Percentiles rank a stretch among this genome's conserved stretches.
Conservation (phyloP, 2,888 invertebrate genomes). For the Ommatoiulus sabulosus region DNA sequence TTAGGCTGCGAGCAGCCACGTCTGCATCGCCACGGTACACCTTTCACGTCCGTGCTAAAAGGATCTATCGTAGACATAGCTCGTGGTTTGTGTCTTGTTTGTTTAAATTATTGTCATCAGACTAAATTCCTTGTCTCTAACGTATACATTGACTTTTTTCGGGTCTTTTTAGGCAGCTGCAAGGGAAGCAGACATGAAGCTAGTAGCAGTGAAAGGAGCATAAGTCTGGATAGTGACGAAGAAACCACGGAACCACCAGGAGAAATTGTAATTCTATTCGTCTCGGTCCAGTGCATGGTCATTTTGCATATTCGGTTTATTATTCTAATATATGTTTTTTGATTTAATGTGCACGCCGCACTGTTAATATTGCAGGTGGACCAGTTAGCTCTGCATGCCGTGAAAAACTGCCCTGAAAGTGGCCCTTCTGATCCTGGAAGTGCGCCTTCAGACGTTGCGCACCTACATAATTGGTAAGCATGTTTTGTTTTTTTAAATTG, state of each 20-base stretch:
- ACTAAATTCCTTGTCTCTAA: no score
- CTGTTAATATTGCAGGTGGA: constrained; percentile 13
- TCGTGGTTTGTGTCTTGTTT: constrained; percentile 39
- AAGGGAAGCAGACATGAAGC: constrained; percentile 61
- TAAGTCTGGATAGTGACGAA: constrained; percentile 75
- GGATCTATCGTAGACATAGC: constrained; percentile 57
- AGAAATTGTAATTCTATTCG: constrained; percentile 5
- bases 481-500: neutral
- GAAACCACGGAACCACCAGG: constrained; percentile 25
- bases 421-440: constrained; percentile 15
- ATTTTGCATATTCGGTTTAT: no score
- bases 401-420: neutral
- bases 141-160: no score
- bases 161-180: constrained; percentile 1
- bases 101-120: no score
- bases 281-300: neutral
- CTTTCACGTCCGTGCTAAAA: constrained; percentile 63
- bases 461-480: constrained; percentile 48
- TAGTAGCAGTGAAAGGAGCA: constrained; percentile 83
- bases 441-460: constrained; percentile 21
- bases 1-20: constrained; percentile 60
- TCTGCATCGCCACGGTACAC: constrained; percentile 59
- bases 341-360: no score
- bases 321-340: no score
- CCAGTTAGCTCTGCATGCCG: neutral